Base-by-base conservation (phyloP, 2,888 invertebrate species). In the Phyllotreta cruciferae region DNA sequence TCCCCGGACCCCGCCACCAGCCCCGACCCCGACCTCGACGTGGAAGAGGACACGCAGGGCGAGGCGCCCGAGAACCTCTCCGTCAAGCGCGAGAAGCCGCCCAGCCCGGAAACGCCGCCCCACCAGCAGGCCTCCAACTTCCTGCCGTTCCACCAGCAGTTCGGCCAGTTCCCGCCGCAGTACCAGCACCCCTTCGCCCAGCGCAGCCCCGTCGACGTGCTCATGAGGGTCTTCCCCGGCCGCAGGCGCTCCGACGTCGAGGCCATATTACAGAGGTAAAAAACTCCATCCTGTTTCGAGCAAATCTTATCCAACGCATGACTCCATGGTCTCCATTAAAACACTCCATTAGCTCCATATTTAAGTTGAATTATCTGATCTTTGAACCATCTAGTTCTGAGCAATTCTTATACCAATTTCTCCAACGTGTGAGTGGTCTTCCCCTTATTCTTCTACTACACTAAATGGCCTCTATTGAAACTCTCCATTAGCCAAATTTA, bases 171-270 rank as follows among this genome's bases (percentile, higher is more conserved):
- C 72, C 82, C 83, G 8, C 83, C 82, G 58, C 84, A 84, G 71
- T 75, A 75, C 44, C 77, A 81, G 60, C 73, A 73, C 3, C 79
- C 76, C 56, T 77, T 75, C 50, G 82, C 83, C 63, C 85, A 85
- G 71, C 85, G 92, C 56, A 92, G 93, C 0, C 93, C 96, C 0
- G 88, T 96, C 1, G 96, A 96, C 78, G 92, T 95, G 0, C 84
- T 97, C 7, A 86, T 92, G 71, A 87, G 95, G 71, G 94, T 96
- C 0, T 97, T 97, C 78, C 96, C 96, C 0, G 89, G 91, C 72
- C 88, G 94, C 73, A 88, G 94, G 72, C 86, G 94, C 52, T 89
- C 88, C 53, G 94, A 96, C 75, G 92, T 97, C 1, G 96, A 96
- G 79, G 87, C 90, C 3, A 87, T 94, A 47, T 83, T 97, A 13